Conservation (phyloP, 2,888 invertebrate species). For the Phyto melanocephala region DNA sequence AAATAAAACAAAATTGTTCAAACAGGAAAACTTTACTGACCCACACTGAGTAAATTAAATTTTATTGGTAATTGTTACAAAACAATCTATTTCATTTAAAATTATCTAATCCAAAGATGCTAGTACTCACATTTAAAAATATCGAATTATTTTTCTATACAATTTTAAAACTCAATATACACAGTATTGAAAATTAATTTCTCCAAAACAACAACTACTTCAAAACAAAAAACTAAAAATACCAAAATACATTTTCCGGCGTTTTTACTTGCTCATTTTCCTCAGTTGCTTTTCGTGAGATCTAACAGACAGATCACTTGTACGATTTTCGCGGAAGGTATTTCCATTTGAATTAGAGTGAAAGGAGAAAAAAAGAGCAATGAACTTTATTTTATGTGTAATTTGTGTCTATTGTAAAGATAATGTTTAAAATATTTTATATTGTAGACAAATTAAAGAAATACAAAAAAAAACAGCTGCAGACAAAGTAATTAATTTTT, state of each 20-base stretch:
- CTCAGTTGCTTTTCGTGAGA: conserved; percentile 9
- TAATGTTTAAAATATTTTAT: not conserved
- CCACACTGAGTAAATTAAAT: not conserved
- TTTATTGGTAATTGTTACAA: not conserved
- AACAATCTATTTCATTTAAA: not conserved
- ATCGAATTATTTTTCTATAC: not conserved
- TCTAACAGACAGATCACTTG: conserved; percentile 8
- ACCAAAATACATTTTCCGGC: conserved; percentile 32
- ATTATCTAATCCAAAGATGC: not conserved
- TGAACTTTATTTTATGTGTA: conserved; percentile 17
- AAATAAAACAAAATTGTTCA: not conserved
- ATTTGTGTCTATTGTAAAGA: not conserved
- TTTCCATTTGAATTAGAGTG: not conserved
- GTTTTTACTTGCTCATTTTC: not conserved
- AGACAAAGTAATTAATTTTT: not conserved
- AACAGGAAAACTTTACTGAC: not conserved
- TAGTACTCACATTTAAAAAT: not conserved
- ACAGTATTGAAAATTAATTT: not conserved
- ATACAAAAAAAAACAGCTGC: not conserved
- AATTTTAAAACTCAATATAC: not conserved
- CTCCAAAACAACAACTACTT: not conserved
- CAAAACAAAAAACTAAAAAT: conserved; percentile 3
- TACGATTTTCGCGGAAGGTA: conserved; percentile 10
- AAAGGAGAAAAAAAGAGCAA: conserved; percentile 14
- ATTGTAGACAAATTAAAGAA: not conserved